Conservation (phyloP, 30 jellyfish, hydroid and myxozoan species). For the Turritopsis dohrnii region DNA sequence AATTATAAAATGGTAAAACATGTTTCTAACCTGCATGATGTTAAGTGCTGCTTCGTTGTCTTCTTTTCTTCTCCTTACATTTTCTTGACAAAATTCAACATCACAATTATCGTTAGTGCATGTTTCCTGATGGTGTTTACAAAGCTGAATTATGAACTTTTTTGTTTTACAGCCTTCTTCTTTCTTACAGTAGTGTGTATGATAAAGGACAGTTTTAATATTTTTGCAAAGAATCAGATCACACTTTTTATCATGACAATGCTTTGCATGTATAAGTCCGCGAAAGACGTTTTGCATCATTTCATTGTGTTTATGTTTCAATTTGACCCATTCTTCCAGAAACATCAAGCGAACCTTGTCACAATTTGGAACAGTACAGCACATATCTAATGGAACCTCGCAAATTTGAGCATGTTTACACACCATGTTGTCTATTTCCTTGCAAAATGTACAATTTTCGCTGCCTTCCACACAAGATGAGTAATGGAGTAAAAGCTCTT, state of each 20-base stretch:
- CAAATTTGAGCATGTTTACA: conserved; percentile 24
- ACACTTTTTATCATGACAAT: conserved; percentile 54
- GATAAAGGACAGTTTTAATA: conserved; percentile 11
- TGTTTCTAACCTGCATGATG: not conserved
- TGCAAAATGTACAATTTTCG: conserved; percentile 23
- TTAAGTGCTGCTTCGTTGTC: not conserved
- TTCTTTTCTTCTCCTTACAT: not conserved
- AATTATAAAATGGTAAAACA: not conserved
- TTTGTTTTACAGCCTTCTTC: conserved; percentile 9
- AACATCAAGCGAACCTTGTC: conserved; percentile 15
- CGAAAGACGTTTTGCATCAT: conserved; percentile 12
- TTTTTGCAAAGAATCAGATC: conserved; percentile 68
- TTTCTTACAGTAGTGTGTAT: conserved; percentile 20
- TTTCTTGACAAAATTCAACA: conserved; percentile 18
- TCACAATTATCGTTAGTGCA: conserved; percentile 4
- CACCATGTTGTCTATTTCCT: conserved; percentile 22
- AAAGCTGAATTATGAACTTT: conserved; percentile 10
- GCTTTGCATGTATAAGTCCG: conserved; percentile 14
- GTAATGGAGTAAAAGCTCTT: not conserved
- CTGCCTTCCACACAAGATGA: conserved; percentile 6
- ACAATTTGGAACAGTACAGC: conserved; percentile 13
- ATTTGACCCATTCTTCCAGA: conserved; percentile 21
- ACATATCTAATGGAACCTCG: conserved; percentile 8
- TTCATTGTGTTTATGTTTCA: conserved; percentile 13
- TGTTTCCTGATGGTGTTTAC: conserved; percentile 14